Evolutionary conservation across 2,888 invertebrate species (phyloP).

Genomic region (Polietes domitor): DNA sequence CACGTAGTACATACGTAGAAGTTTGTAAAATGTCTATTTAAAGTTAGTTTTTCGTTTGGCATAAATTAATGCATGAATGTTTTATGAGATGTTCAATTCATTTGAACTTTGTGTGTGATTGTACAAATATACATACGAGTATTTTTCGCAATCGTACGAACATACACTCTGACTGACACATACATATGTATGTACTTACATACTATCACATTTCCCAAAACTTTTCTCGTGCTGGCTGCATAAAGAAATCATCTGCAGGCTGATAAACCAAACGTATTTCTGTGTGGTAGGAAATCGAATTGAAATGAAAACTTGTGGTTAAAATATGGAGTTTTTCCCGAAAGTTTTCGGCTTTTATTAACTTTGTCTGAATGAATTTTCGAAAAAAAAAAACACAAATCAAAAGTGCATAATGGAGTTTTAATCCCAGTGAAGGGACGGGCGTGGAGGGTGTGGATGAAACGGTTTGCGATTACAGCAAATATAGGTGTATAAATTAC

Average conservation of each 20-base stretch:
- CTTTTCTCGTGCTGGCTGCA: not conserved
- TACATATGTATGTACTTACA: not conserved
- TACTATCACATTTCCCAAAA: not conserved
- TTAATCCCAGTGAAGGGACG: too few species aligned
- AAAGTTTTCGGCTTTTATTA: slow-evolving; percentile 30
- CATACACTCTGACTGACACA: too few species aligned
- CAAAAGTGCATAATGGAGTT: not conserved
- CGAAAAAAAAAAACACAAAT: too few species aligned
- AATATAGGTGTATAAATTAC: too few species aligned
- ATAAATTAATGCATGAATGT: not conserved
- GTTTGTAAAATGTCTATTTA: not conserved
- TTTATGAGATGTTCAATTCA: slow-evolving; percentile 22
- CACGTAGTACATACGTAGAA: not conserved
- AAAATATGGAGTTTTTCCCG: not conserved
- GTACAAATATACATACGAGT: not conserved
- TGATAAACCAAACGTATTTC: not conserved
- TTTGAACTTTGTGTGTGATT: not conserved
- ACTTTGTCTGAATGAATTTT: slow-evolving; percentile 14
- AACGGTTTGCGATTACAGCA: too few species aligned
- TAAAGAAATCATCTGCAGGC: slow-evolving; percentile 26
- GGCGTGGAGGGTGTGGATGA: too few species aligned
- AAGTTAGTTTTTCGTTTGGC: not conserved
- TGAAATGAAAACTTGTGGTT: slow-evolving; percentile 27
- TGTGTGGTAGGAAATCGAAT: slow-evolving; percentile 5
- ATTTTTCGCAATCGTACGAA: too few species aligned